Percentiles rank a stretch among this genome's conserved stretches.
Conservation (phyloP, 2,888 invertebrate species). For the Rhaphigaster nebulosa region DNA sequence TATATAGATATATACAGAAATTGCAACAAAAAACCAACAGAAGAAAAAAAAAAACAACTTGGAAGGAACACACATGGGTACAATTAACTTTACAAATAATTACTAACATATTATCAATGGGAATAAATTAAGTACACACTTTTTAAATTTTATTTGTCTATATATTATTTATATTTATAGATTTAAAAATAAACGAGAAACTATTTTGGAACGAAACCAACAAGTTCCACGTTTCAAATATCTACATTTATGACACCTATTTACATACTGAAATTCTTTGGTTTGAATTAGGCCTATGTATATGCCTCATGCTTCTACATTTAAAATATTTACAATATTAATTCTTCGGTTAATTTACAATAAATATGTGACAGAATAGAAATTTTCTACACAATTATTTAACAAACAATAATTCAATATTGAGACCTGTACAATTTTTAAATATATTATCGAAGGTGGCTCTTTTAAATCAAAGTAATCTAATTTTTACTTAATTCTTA, state of each 20-base stretch:
- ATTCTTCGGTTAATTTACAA: conserved; percentile 49
- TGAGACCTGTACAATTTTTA: not conserved
- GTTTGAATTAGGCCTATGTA: conserved; percentile 50
- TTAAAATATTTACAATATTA: conserved; percentile 54
- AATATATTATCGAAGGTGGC: not conserved
- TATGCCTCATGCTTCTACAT: conserved; percentile 53
- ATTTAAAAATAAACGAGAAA: conserved; percentile 29
- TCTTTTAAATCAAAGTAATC: not conserved
- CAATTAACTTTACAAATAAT: conserved; percentile 56
- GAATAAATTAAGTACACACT: conserved; percentile 55
- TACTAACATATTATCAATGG: conserved; percentile 19
- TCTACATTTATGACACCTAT: conserved; percentile 1
- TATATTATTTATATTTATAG: conserved; percentile 38
- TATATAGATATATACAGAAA: conserved; percentile 57
- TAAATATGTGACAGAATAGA: conserved; percentile 23
- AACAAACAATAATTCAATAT: not conserved
- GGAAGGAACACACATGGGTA: conserved; percentile 53
- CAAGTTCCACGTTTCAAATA: not conserved
- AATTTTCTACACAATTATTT: not conserved
- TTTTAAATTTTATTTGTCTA: conserved; percentile 47
- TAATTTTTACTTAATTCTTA: not conserved
- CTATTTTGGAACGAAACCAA: conserved; percentile 53
- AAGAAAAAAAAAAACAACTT: conserved; percentile 45
- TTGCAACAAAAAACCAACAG: conserved; percentile 44
- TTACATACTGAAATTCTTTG: conserved; percentile 55